A percentile compares a stretch with the other conserved stretches of the same genome.
These are phyloP conservation scores for Griposia aprilina DNA, from an alignment of 2,888 invertebrate species.

Conservation along the genomic window DNA sequence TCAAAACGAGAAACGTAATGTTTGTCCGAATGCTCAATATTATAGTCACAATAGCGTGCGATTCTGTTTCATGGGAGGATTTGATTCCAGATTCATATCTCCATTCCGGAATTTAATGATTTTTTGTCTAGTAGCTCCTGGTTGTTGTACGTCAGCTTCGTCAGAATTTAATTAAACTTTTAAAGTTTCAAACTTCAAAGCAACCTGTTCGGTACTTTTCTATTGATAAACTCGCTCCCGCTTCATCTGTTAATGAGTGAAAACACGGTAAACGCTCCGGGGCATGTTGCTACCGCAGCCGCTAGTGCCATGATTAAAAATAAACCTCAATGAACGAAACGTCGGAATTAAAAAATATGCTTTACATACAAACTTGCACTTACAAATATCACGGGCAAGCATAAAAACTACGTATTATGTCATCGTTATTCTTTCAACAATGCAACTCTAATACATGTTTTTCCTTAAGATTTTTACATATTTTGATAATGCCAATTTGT, in stretches of 20 bases:
- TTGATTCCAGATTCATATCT: constrained; percentile 38
- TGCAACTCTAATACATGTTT: constrained; percentile 29
- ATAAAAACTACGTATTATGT: constrained; percentile 44
- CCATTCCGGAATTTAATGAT: constrained; percentile 46
- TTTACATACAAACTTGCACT: constrained; percentile 48
- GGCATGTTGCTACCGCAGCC: constrained; percentile 35
- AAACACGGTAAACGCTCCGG: constrained; percentile 50
- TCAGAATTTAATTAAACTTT: constrained; percentile 66
- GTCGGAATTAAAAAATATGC: constrained; percentile 53
- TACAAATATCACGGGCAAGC: constrained; percentile 39
- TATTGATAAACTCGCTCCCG: constrained; percentile 55
- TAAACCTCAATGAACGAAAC: constrained; percentile 53
- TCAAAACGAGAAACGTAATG: constrained; percentile 1
- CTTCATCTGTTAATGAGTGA: constrained; percentile 53
- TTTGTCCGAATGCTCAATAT: constrained; percentile 28
- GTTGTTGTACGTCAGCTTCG: constrained; percentile 51
- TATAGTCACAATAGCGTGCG: constrained; percentile 18
- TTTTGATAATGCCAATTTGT: constrained; percentile 53
- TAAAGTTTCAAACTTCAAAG: constrained; percentile 52
- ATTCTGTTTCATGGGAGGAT: constrained; percentile 24
- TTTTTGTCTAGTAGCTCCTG: constrained; percentile 46
- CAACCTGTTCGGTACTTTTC: constrained; percentile 50
- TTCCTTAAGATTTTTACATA: constrained; percentile 36
- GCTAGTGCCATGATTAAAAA: constrained; percentile 45
- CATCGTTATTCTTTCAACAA: constrained; percentile 57